Evolutionary conservation across 2,888 invertebrate genomes (phyloP), one percentile per base, ranked within the genome.

Genomic region (Caenorhabditis virilis): DNA sequence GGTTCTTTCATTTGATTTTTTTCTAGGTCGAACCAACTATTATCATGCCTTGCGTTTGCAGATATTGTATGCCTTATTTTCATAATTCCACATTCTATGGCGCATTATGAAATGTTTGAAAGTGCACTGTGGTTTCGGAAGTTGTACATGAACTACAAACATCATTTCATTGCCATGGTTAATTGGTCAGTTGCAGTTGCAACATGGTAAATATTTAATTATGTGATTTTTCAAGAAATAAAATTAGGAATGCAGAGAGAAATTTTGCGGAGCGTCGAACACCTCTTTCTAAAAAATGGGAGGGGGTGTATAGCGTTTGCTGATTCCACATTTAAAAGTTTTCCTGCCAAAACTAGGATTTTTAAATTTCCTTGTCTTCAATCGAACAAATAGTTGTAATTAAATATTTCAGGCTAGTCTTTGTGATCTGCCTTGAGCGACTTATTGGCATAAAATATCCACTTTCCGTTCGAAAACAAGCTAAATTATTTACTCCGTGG

Each of bases 111-210:
- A 36, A 50, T 68, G 30, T 77, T 80, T 39, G 69, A 68, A 16
- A 72, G 71, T 41, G 75, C 68, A 18, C 58, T 75, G 41, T 66
- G 68, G 61, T 81, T 81, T 56, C 74, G 80, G 11, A 52, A 66
- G 13, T 62, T 79, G 33, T 81, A 81, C 57, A 61, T 81, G 7
- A 59, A 66, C 6, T 55, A 72, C 46, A 79, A 80, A 47, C 64
- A 72, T 52, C 78, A 80, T 53, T 66, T 82, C 13, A 65, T 82
- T 9, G 73, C 75, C 11, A 56, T 82, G 48, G 62, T 77, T 30
- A 81, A 81, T 57, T 81, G 79, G 79, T 73, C 78, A 20, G 76
- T 77, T 22, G 80, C 81, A 6, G 72, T 69, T 5, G 76, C 81
- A 27, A 80, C 79, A 35, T 82, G 81, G 79, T 78, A 41, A 50